These are phyloP conservation scores for Megamerina dolium DNA, from an alignment of 2,888 invertebrate species.

Conservation along the genomic window DNA sequence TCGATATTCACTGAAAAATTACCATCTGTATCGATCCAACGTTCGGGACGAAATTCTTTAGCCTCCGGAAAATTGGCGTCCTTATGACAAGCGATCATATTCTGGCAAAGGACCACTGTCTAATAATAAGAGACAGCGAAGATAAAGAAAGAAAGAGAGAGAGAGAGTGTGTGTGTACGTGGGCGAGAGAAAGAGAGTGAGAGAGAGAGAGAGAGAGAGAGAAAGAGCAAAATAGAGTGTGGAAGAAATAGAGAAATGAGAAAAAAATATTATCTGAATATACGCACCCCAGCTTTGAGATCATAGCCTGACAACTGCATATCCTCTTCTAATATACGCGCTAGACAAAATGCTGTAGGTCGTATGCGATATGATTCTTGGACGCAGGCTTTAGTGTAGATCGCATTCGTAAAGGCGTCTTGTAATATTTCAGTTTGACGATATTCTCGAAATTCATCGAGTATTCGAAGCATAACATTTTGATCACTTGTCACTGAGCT, in stretches of 20 bases:
- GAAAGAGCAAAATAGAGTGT: background rate
- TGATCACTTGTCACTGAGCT: slow-evolving; percentile 66
- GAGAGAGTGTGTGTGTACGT: too few relatives aligned
- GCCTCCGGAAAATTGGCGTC: slow-evolving; percentile 71
- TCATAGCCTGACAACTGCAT: slow-evolving; percentile 64
- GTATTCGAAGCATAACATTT: slow-evolving; percentile 60
- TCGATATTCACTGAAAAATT: slow-evolving; percentile 46
- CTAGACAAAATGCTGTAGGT: slow-evolving; percentile 75
- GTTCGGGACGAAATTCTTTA: slow-evolving; percentile 65
- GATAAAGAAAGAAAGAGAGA: background rate
- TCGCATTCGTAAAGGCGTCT: slow-evolving; percentile 59
- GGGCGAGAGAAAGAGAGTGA: slow-evolving; percentile 6
- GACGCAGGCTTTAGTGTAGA: slow-evolving; percentile 72
- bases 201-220: too few relatives aligned
- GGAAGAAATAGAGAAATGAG: background rate
- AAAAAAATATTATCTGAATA: background rate
- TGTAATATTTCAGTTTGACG: slow-evolving; percentile 54
- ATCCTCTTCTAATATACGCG: slow-evolving; percentile 68
- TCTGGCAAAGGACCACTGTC: slow-evolving; percentile 75
- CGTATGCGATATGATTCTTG: slow-evolving; percentile 61
- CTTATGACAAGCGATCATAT: slow-evolving; percentile 72
- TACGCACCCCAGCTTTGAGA: slow-evolving; percentile 64
- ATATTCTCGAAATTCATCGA: slow-evolving; percentile 57
- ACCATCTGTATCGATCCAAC: slow-evolving; percentile 58
- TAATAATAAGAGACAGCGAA: slow-evolving; percentile 38